A percentile compares a stretch with the other conserved stretches of the same genome.
phyloP scores from a whole-genome alignment of 2,888 invertebrate species.

The Campoplex capitator region DNA sequence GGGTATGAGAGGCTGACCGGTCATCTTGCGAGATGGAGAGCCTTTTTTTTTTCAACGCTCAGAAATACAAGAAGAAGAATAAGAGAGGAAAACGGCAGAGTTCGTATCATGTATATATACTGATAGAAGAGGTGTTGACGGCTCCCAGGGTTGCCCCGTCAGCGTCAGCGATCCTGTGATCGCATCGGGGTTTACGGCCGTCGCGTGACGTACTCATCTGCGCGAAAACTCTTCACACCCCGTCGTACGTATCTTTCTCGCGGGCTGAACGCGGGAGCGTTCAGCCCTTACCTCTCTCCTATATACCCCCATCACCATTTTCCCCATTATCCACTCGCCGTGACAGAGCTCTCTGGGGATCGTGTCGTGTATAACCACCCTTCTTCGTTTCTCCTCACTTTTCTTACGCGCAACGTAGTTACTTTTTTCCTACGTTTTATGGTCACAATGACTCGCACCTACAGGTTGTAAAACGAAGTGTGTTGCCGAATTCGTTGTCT shows the following conservation, averaged over 20 bases:
- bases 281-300: constrained; percentile 53
- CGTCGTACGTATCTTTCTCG: constrained; percentile 29
- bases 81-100: constrained; percentile 61
- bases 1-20: constrained; percentile 34
- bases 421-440: constrained; percentile 28
- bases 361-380: constrained; percentile 53
- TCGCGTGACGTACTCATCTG: constrained; percentile 84
- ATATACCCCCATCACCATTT: constrained; percentile 78
- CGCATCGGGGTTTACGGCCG: constrained; percentile 83
- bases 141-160: constrained; percentile 83
- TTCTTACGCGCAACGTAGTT: constrained; percentile 44
- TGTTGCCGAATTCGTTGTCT: background rate
- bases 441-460: constrained; percentile 10
- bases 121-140: constrained; percentile 82
- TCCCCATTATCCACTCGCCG: constrained; percentile 83
- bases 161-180: constrained; percentile 82
- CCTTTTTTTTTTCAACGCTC: constrained; percentile 33
- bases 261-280: constrained; percentile 29
- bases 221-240: constrained; percentile 68
- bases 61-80: constrained; percentile 71
- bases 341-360: constrained; percentile 84
- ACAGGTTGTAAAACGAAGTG: background rate
- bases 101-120: constrained; percentile 27
- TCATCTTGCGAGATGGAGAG: constrained; percentile 61
- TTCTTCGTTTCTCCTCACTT: constrained; percentile 3